Evolutionary conservation across 2,797 vertebrate genomes (phyloP).

Genomic region (Spondyliosoma cantharus): DNA sequence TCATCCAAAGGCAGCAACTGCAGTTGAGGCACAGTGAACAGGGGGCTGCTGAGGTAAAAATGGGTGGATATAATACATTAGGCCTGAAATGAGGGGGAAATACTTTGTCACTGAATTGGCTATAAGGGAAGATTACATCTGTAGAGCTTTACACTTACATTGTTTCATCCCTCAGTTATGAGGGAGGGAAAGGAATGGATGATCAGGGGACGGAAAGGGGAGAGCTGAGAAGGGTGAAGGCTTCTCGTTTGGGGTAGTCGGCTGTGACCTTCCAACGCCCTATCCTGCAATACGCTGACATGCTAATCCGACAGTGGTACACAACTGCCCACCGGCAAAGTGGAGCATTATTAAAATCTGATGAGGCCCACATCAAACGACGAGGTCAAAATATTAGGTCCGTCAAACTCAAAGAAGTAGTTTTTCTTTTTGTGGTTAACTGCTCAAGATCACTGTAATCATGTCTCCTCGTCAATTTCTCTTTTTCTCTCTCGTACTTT

Average conservation of each 20-base stretch:
- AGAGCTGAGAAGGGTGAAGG: background rate
- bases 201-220: conserved; percentile 16
- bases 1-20: conserved; percentile 60
- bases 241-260: conserved; percentile 34
- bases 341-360: conserved; percentile 64
- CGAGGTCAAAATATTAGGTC: conserved; percentile 41
- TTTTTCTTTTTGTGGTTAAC: conserved; percentile 3
- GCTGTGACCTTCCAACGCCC: conserved; percentile 58
- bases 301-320: conserved; percentile 50
- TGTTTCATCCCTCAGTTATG: conserved; percentile 41
- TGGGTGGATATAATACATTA: conserved; percentile 51
- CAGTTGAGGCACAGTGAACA: conserved; percentile 25
- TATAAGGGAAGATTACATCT: conserved; percentile 53
- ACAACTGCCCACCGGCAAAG: conserved; percentile 49
- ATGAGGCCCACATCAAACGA: conserved; percentile 54
- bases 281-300: conserved; percentile 39
- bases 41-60: conserved; percentile 8
- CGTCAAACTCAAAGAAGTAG: background rate
- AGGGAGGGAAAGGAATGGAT: conserved; percentile 14
- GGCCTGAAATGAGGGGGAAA: conserved; percentile 55
- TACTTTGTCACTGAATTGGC: conserved; percentile 44
- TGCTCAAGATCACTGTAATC: conserved; percentile 15
- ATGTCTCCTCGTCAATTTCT: conserved; percentile 23
- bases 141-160: conserved; percentile 43
- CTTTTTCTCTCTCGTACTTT: conserved; percentile 1